These are phyloP conservation scores for Pipra filicauda DNA, from an alignment of 2,113 vertebrate species.

Conservation along the genomic window DNA sequence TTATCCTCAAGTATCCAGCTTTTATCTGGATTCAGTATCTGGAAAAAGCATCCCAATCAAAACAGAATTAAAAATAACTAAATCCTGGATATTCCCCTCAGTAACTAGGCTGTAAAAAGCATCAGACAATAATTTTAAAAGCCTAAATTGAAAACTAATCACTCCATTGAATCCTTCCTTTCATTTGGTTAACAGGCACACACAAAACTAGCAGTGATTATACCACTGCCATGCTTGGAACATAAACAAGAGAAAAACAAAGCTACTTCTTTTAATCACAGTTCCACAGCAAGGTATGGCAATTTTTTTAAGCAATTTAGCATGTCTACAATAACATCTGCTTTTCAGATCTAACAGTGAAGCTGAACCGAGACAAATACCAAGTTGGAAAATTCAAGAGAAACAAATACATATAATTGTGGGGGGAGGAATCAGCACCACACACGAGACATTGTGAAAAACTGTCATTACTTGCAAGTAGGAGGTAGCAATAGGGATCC, in stretches of 20 bases:
- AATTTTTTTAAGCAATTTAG: neutral
- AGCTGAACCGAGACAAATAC: neutral
- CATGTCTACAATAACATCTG: neutral
- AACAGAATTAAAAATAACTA: conserved; percentile 42
- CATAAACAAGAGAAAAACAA: neutral
- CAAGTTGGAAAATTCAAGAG: neutral
- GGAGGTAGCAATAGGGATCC: neutral
- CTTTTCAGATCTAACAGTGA: neutral
- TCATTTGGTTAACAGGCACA: conserved; percentile 42
- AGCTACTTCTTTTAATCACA: conserved; percentile 29
- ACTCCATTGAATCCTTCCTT: conserved; percentile 42
- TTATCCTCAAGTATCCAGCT: neutral
- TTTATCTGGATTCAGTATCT: conserved; percentile 23
- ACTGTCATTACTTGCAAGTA: neutral
- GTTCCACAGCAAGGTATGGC: neutral
- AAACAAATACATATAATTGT: neutral
- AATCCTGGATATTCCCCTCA: conserved; percentile 21
- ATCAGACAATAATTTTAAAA: conserved; percentile 41
- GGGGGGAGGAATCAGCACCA: neutral
- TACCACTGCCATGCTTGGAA: neutral
- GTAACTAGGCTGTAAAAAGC: conserved; percentile 15
- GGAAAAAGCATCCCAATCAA: conserved; percentile 1
- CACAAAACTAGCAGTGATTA: neutral
- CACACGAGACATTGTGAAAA: neutral
- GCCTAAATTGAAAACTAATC: conserved; percentile 58